These are phyloP conservation scores for Trichogramma pretiosum DNA, from an alignment of 1,140 invertebrate species.

Conservation along the genomic window DNA sequence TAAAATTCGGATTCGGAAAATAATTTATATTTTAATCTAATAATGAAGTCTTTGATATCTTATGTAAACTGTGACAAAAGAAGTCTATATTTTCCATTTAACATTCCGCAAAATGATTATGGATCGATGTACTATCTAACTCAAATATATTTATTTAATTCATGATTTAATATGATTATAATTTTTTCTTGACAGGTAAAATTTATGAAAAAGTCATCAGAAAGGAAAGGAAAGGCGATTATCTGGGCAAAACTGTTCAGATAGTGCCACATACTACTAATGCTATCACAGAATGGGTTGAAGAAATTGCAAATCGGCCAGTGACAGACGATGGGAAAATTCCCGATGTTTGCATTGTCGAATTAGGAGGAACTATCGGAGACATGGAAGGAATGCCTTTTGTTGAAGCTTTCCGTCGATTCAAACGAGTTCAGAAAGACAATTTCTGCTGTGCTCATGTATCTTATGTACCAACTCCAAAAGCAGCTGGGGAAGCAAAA, in stretches of 20 bases:
- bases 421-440: slow-evolving; percentile 82
- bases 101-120: no score
- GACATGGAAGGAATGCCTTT: slow-evolving; percentile 99
- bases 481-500: slow-evolving; percentile 89
- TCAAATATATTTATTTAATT: no score
- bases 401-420: slow-evolving; percentile 97
- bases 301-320: slow-evolving; percentile 78
- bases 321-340: slow-evolving; percentile 65
- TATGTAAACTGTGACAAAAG: no score
- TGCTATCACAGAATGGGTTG: slow-evolving; percentile 97
- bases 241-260: slow-evolving; percentile 99
- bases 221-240: slow-evolving; percentile 88
- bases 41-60: no score
- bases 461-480: slow-evolving; percentile 82
- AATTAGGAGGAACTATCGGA: slow-evolving; percentile 95
- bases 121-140: no score
- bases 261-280: slow-evolving; percentile 99
- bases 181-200: no score
- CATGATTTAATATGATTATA: no score
- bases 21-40: no score
- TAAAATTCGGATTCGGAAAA: no score
- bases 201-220: slow-evolving; percentile 94
- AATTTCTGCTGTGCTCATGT: slow-evolving; percentile 96
- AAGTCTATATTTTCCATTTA: no score
- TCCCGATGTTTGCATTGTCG: slow-evolving; percentile 84